Base-by-base conservation (phyloP, 2,888 invertebrate genomes). In the Mythimna lalbum region DNA sequence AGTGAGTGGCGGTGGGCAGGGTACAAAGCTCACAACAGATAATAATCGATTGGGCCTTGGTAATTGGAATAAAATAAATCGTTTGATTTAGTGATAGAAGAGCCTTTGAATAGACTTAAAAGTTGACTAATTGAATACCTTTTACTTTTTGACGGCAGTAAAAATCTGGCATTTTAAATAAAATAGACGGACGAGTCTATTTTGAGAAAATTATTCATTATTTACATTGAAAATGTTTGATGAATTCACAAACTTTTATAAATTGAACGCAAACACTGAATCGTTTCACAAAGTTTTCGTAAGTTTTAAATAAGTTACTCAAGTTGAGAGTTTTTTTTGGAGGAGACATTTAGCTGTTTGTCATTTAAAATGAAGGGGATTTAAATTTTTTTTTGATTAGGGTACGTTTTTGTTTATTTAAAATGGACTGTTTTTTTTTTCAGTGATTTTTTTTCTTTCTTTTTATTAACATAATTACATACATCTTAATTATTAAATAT, bases 211-310 rank as follows among this genome's bases (percentile, higher is more conserved):
- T 56, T 49, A 62, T 68, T 62, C 62, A 59, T 75, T 59, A 68
- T 67, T 56, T 50, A 23, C 56, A 67, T 67, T 61, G 9, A 69
- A 69, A 69, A 36, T 69, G 36, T 69, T 69, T 56, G 43, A 76
- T 61, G 12, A 69, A 76, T 69, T 76, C 21, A 21, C 36, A 55
- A 76, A 63, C 43, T 69, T 76, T 59, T 43, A 17, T 43, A 69
- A 75, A 61, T 50, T 75, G 43, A 61, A 63, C 63, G 27, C 55
- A 56, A 74, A 75, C 63, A 76, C 27, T n/a, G 33, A 70, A 70
- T 53, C 50, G 39, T 17, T 76, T 76, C 5, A 31, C 33, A 59
- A 75, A 69, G 19, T 69, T 75, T 63, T 60, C 12, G n/a, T 23
- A 36, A 62, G 53, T 60, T 69, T 53, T 60, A 75, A 63, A 57